phyloP scores from a whole-genome alignment of 2,113 vertebrate genomes.

The Ginglymostoma cirratum region DNA sequence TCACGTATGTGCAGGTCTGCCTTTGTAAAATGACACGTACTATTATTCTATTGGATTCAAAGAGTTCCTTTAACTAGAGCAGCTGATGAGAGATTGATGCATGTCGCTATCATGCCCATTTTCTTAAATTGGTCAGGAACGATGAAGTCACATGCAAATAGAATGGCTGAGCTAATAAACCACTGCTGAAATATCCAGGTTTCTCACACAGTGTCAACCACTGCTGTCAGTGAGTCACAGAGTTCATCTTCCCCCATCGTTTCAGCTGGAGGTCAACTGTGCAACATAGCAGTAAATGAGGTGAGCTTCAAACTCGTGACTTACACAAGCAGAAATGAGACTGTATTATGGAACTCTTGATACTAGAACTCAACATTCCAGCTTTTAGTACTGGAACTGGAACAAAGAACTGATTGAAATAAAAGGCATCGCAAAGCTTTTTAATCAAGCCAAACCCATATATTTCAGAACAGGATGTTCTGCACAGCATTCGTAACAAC shows the following conservation, averaged over 20 bases:
- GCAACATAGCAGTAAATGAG: not conserved
- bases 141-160: not conserved
- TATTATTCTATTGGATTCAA: not conserved
- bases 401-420: slow-evolving; percentile 14
- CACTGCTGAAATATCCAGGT: not conserved
- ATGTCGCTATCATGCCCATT: not conserved
- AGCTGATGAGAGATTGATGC: not conserved
- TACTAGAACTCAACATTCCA: not conserved
- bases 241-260: not conserved
- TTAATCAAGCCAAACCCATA: not conserved
- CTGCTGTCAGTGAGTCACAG: not conserved
- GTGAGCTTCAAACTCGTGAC: not conserved
- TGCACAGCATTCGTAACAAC: not conserved
- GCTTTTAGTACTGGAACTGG: not conserved
- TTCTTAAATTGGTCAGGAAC: not conserved
- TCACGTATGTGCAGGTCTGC: no score
- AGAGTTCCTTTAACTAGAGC: not conserved
- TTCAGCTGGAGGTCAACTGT: not conserved
- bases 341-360: not conserved
- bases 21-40: no score
- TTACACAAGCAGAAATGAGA: not conserved
- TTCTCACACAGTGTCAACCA: not conserved
- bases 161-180: not conserved
- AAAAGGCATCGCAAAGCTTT: not conserved
- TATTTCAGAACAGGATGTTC: not conserved